A percentile compares a stretch with the other conserved stretches of the same genome.
These are phyloP conservation scores for Congeria kusceri DNA, from an alignment of 2,888 invertebrate genomes.

Conservation along the genomic window DNA sequence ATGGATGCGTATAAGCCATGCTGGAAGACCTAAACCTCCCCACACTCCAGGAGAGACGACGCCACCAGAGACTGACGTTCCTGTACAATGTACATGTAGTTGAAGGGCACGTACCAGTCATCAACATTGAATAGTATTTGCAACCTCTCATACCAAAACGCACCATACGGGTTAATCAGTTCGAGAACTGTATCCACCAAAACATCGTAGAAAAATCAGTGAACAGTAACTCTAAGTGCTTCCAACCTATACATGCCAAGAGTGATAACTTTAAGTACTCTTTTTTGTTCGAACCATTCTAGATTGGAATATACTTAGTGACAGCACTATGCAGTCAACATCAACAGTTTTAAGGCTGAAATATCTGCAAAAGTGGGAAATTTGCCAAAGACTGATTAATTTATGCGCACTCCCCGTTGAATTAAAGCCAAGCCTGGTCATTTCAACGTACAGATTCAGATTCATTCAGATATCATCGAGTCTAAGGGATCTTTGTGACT, in stretches of 20 bases:
- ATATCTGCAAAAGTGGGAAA: too few species aligned
- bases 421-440: too few species aligned
- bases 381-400: too few species aligned
- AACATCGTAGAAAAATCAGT: slow-evolving; percentile 21
- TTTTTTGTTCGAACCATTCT: background rate
- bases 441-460: too few species aligned
- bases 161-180: slow-evolving; percentile 17
- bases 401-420: too few species aligned
- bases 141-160: slow-evolving; percentile 16
- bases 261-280: slow-evolving; percentile 22
- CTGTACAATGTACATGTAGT: too few species aligned
- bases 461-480: too few species aligned
- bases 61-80: too few species aligned
- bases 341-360: too few species aligned
- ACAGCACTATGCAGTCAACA: background rate
- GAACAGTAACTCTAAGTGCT: slow-evolving; percentile 16
- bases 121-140: background rate
- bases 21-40: slow-evolving; percentile 26
- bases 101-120: slow-evolving; percentile 22
- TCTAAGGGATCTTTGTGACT: too few species aligned
- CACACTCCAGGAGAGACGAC: slow-evolving; percentile 15
- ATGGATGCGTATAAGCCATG: slow-evolving; percentile 11
- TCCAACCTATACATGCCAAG: slow-evolving; percentile 11
- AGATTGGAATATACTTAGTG: slow-evolving; percentile 18
- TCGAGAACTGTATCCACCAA: slow-evolving; percentile 9